Percentiles rank a stretch among this genome's conserved stretches.
Evolutionary conservation across 2,888 invertebrate genomes (phyloP).

Genomic region (Venusia cambrica): DNA sequence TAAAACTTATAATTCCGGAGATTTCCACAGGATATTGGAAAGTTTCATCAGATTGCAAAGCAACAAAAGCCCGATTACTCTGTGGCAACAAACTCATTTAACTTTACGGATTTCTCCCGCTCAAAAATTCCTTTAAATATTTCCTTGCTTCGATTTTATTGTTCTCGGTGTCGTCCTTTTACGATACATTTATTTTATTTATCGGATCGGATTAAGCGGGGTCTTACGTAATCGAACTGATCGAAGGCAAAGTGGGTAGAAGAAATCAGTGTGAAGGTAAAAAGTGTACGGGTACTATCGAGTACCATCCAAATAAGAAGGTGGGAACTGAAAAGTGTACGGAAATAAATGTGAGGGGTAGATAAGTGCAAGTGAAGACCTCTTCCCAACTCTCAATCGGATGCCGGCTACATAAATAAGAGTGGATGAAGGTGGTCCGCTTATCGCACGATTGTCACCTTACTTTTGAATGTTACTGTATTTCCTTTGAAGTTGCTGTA

Average conservation of each 20-base stretch:
- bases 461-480: constrained; percentile 50
- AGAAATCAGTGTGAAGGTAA: constrained; percentile 23
- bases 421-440: constrained; percentile 59
- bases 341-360: constrained; percentile 78
- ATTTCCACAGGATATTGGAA: constrained; percentile 40
- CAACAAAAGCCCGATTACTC: constrained; percentile 64
- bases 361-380: constrained; percentile 70
- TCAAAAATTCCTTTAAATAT: constrained; percentile 68
- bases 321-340: constrained; percentile 64
- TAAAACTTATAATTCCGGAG: constrained; percentile 27
- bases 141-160: constrained; percentile 71
- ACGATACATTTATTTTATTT: constrained; percentile 71
- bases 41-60: constrained; percentile 68
- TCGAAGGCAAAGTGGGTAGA: constrained; percentile 23
- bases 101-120: constrained; percentile 66
- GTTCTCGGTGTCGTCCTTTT: constrained; percentile 58
- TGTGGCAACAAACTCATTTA: constrained; percentile 76
- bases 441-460: constrained; percentile 59
- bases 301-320: no score
- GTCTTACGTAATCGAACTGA: constrained; percentile 35
- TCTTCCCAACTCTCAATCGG: constrained; percentile 70
- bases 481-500: constrained; percentile 27
- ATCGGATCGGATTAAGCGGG: constrained; percentile 60
- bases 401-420: constrained; percentile 77
- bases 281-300: no score